Conservation (phyloP, 2,888 invertebrate genomes). For the Ptychoptera albimana region DNA sequence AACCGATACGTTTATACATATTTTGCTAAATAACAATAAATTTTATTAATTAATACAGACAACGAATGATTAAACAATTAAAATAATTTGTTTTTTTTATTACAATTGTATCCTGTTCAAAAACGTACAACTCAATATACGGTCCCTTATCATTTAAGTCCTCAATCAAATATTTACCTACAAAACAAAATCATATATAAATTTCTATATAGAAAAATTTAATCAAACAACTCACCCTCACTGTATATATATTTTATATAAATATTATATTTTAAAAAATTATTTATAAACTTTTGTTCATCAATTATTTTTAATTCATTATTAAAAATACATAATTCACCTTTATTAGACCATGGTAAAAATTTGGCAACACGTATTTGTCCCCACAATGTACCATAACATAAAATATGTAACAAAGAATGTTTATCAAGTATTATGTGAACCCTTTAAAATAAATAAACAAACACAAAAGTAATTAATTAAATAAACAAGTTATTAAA, state of each 20-base stretch:
- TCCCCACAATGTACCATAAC: constrained; percentile 7
- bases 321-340: constrained; percentile 6
- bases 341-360: constrained; percentile 6
- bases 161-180: too few species aligned
- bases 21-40: constrained; percentile 5
- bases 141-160: background rate
- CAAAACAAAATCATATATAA: background rate
- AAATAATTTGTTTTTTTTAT: background rate
- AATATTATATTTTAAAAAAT: constrained; percentile 2
- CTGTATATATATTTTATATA: background rate
- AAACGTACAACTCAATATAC: constrained; percentile 5
- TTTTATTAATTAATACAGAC: background rate
- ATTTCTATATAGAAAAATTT: too few species aligned
- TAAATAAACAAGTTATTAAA: background rate
- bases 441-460: background rate
- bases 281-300: constrained; percentile 2
- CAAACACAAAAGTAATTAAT: background rate
- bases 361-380: constrained; percentile 5
- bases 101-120: constrained; percentile 3
- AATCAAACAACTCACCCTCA: constrained; percentile 2
- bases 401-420: constrained; percentile 1
- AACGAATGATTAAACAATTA: background rate
- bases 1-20: constrained; percentile 5
- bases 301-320: constrained; percentile 3
- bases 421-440: background rate